Base-by-base conservation (phyloP, 2,113 vertebrate genomes). In the Galemys pyrenaicus region DNA sequence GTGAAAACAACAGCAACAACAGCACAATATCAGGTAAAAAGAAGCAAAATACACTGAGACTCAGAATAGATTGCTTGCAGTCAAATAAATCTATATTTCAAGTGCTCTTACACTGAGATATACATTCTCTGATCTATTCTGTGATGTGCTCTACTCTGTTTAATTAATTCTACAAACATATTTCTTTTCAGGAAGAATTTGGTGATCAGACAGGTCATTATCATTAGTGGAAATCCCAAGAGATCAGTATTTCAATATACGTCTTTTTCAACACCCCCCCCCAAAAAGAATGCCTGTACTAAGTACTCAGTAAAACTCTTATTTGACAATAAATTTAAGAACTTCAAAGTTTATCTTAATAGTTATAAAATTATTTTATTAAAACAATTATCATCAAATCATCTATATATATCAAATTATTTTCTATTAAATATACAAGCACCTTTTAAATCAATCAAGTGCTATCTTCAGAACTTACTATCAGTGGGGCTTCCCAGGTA, bases 351-450 rank as follows among this genome's bases (percentile, higher is more conserved):
- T 64, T 37, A 70, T 58, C 26, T 68, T 89, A 16, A 46, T 32
- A 78, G 46, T 79, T 71, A 30, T 62, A 75, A 79, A 71, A 60
- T 68, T 68, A 71, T 62, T 67, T 82, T 20, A 75, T 92, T 85
- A 60, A 85, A 64, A 58, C 15, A 62, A 46, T n/a, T 51, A 44
- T 64, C 79, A 68, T 51, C 62, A 7, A 62, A 68, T 68, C 32
- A 0, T 5, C 4, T 68, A 41, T 37, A 58, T 41, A 49, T 58
- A 0, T 1, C 32, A 60, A 20, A 1, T 6, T 28, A 2, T 51
- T 39, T 60, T 80, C 58, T 74, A 51, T 65, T 46, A 79, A 80
- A 81, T 80, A 9, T 58, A 30, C 10, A 5, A 12, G 0, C 8
- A 77, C 1, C 7, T 67, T 79, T 92, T 46, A 2, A 49, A 64